Percentiles rank a stretch among this genome's conserved stretches.
phyloP scores from a whole-genome alignment of 2,113 vertebrate genomes.

The Anhinga rufa region DNA sequence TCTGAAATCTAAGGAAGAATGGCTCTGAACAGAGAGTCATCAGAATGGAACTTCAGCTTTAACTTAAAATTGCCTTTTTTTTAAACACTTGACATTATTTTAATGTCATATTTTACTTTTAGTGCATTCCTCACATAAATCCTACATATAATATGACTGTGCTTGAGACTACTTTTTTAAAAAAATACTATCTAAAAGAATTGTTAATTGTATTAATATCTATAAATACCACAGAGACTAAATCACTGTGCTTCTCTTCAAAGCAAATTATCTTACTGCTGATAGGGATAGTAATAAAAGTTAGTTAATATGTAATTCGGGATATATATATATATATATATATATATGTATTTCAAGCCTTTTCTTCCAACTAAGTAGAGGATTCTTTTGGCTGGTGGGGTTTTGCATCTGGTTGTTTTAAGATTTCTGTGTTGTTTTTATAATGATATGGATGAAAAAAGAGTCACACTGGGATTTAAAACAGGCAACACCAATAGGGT shows the following conservation, averaged over 20 bases:
- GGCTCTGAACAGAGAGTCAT: neutral
- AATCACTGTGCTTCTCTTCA: neutral
- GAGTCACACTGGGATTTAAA: neutral
- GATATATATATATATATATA: neutral
- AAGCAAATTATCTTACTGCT: neutral
- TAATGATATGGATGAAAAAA: neutral
- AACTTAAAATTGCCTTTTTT: neutral
- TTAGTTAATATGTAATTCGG: neutral
- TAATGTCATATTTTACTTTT: neutral
- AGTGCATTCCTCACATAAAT: neutral
- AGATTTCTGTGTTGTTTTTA: neutral
- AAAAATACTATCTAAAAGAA: neutral
- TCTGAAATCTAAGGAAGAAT: neutral
- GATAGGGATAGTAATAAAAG: neutral
- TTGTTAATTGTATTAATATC: neutral
- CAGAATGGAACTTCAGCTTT: neutral
- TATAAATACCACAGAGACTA: neutral
- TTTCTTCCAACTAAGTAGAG: neutral
- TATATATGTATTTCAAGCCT: neutral
- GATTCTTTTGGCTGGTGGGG: neutral
- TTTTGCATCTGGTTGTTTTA: neutral
- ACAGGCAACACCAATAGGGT: neutral
- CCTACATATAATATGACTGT: fast-evolving
- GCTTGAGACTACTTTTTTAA: neutral
- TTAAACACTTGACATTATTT: neutral